Conservation (phyloP, 2,888 invertebrate genomes). For the Keiferia lycopersicella region DNA sequence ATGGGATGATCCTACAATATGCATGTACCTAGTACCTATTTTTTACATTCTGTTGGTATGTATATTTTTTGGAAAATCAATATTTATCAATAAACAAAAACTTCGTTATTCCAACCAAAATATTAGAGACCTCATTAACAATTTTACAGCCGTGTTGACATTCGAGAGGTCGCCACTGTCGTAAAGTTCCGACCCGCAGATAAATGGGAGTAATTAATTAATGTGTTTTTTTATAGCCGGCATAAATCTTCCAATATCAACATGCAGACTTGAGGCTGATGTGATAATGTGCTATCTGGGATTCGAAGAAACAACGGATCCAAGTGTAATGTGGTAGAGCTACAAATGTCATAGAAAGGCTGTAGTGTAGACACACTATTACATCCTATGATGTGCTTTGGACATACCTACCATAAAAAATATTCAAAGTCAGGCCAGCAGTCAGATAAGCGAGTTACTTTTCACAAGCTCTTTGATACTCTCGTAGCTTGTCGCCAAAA, state of each 20-base stretch:
- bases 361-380: too few relatives aligned
- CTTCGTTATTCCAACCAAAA: neutral
- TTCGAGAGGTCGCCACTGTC: conserved; percentile 9
- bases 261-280: conserved; percentile 1
- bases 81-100: neutral
- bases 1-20: too few relatives aligned
- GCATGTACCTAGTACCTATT: too few relatives aligned
- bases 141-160: conserved; percentile 20
- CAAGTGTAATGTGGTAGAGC: conserved; percentile 31
- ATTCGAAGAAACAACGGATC: conserved; percentile 54
- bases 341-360: conserved; percentile 20
- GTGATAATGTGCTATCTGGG: conserved; percentile 43
- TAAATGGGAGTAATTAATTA: conserved; percentile 30
- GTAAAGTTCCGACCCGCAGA: conserved; percentile 17
- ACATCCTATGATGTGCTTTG: too few relatives aligned
- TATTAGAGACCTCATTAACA: neutral
- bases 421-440: too few relatives aligned
- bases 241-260: conserved; percentile 36
- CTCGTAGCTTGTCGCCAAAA: too few relatives aligned
- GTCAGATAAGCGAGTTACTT: too few relatives aligned
- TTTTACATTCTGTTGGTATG: too few relatives aligned
- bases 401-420: too few relatives aligned
- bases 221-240: conserved; percentile 27
- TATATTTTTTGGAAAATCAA: too few relatives aligned
- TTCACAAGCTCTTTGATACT: too few relatives aligned